These are phyloP conservation scores for Nomada flava DNA, from an alignment of 2,888 invertebrate species.

Conservation along the genomic window DNA sequence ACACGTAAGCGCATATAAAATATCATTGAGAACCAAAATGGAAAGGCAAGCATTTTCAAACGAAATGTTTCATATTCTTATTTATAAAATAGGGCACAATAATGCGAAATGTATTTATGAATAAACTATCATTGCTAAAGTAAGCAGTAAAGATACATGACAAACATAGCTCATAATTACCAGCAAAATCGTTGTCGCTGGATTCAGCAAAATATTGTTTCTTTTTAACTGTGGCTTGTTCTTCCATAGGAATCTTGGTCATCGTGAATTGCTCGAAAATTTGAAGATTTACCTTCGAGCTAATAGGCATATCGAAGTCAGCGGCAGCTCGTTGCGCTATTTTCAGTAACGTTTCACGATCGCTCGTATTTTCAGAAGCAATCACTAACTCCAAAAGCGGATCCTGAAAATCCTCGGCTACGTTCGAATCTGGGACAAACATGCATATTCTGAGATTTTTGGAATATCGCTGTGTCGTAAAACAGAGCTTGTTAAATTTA, in stretches of 20 bases:
- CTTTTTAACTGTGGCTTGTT: constrained; percentile 51
- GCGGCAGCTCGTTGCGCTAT: constrained; percentile 79
- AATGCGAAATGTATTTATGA: no score
- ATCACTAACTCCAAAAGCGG: constrained; percentile 81
- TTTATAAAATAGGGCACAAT: no score
- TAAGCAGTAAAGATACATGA: not conserved
- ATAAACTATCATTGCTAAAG: not conserved
- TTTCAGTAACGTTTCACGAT: constrained; percentile 77
- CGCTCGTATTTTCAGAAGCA: constrained; percentile 78
- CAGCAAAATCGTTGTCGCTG: constrained; percentile 80
- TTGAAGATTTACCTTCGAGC: constrained; percentile 72
- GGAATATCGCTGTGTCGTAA: not conserved
- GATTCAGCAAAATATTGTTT: constrained; percentile 79
- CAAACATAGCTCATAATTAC: constrained; percentile 63
- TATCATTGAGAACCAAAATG: no score
- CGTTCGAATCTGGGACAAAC: constrained; percentile 25
- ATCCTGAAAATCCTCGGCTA: constrained; percentile 64
- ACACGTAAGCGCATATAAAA: no score
- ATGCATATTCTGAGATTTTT: not conserved
- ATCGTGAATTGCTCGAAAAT: constrained; percentile 76
- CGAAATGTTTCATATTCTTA: no score
- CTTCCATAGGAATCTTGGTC: constrained; percentile 60
- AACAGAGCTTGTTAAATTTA: not conserved
- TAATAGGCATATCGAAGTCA: constrained; percentile 68
- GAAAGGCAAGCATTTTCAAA: no score